phyloP scores from a whole-genome alignment of 23 tunicate species.

The Ascidia mentula region DNA sequence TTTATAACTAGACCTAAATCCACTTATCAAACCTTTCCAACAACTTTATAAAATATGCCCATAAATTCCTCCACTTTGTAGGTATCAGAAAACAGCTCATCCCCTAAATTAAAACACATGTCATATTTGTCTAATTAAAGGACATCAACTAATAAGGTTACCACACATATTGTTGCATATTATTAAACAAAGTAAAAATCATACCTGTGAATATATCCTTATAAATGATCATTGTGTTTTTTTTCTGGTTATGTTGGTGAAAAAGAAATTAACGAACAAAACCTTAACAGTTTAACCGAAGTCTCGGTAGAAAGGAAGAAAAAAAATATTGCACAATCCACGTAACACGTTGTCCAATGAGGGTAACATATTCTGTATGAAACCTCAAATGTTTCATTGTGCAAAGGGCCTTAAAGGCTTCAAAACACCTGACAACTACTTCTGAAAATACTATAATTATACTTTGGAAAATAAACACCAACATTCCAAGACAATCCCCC shows the following conservation, averaged over 20 bases:
- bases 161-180: not conserved
- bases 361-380: not conserved
- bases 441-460: too few species aligned
- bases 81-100: slow-evolving; percentile 1
- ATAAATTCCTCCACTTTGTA: not conserved
- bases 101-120: too few species aligned
- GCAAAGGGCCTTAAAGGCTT: too few species aligned
- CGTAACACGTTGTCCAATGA: not conserved
- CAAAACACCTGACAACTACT: too few species aligned
- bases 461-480: too few species aligned
- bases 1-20: too few species aligned
- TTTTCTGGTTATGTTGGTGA: not conserved
- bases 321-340: not conserved
- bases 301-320: not conserved
- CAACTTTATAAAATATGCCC: not conserved
- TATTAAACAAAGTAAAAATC: not conserved
- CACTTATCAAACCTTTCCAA: not conserved
- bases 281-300: not conserved
- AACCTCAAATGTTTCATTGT: too few species aligned
- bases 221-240: not conserved
- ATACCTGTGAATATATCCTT: not conserved
- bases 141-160: not conserved
- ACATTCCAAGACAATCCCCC: too few species aligned
- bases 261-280: not conserved
- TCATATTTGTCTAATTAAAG: not conserved